phyloP scores from a whole-genome alignment of 2,888 invertebrate genomes.

The Ramazzottius varieornatus region DNA sequence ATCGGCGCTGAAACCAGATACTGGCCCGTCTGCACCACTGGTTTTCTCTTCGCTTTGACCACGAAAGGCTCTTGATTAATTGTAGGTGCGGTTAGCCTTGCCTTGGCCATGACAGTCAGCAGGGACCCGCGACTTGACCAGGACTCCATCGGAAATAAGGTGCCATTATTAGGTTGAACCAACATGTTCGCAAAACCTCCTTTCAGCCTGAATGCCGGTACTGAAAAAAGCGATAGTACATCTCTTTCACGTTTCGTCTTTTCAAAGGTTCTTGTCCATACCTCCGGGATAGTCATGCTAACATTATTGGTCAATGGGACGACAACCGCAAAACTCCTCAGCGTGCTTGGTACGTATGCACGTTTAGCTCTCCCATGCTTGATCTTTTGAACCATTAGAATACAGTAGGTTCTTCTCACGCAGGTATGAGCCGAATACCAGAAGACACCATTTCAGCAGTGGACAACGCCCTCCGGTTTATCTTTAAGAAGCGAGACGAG shows the following conservation, averaged over 20 bases:
- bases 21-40: too few species aligned
- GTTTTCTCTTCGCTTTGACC: too few species aligned
- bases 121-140: constrained; percentile 21
- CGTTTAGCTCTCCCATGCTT: too few species aligned
- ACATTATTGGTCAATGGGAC: constrained; percentile 34
- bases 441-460: constrained; percentile 18
- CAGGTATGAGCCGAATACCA: constrained; percentile 20
- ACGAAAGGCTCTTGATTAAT: too few species aligned
- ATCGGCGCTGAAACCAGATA: too few species aligned
- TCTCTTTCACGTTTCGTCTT: too few species aligned
- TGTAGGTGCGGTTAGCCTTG: constrained; percentile 33
- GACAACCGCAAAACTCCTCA: constrained; percentile 29
- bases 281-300: constrained; percentile 31
- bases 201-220: too few species aligned
- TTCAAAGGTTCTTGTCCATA: constrained; percentile 31
- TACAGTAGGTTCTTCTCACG: neutral
- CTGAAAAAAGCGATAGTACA: too few species aligned
- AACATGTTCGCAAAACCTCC: too few species aligned
- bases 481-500: constrained; percentile 17
- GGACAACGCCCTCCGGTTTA: constrained; percentile 16
- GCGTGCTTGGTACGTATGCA: constrained; percentile 29
- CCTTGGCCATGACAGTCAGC: constrained; percentile 31
- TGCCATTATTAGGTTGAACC: too few species aligned
- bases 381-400: too few species aligned
- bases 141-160: constrained; percentile 13